Evolutionary conservation across 1,140 invertebrate species (phyloP).

Genomic region (Wiebesia pumilae): DNA sequence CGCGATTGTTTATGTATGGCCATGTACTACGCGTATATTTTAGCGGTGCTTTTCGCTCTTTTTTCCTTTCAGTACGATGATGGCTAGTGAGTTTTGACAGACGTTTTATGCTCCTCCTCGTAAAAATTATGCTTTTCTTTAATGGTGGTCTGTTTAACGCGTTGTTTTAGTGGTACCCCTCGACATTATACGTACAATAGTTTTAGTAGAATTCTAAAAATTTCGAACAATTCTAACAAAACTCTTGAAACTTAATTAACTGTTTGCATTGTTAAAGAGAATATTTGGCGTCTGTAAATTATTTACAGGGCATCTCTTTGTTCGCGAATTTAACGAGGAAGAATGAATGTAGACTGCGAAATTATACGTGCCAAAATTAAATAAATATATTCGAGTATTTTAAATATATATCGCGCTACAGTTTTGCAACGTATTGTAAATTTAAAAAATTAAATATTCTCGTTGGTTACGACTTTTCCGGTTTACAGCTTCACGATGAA

Average conservation of each 20-base stretch:
- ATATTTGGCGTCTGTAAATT: background rate
- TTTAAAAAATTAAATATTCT: background rate
- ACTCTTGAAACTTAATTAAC: background rate
- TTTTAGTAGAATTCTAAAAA: background rate
- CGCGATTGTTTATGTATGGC: slow-evolving; percentile 28
- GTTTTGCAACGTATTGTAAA: too few species aligned
- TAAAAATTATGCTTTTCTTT: slow-evolving; percentile 26
- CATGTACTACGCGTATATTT: background rate
- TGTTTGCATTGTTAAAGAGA: background rate
- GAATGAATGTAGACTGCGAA: too few species aligned
- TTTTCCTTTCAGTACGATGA: background rate
- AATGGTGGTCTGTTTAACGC: background rate
- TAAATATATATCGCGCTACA: too few species aligned
- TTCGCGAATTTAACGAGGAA: background rate
- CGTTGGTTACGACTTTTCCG: background rate
- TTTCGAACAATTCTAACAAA: background rate
- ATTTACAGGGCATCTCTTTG: background rate
- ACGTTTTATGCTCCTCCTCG: background rate
- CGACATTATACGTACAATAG: background rate
- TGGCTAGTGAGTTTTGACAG: background rate
- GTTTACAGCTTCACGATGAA: background rate
- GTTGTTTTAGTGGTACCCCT: background rate
- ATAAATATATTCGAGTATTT: too few species aligned
- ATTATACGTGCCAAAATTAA: too few species aligned
- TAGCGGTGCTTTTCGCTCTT: background rate